A percentile compares a stretch with the other conserved stretches of the same genome.
These are phyloP conservation scores for Rhabdomys dilectus DNA, from an alignment of 2,113 vertebrate genomes.

Conservation along the genomic window DNA sequence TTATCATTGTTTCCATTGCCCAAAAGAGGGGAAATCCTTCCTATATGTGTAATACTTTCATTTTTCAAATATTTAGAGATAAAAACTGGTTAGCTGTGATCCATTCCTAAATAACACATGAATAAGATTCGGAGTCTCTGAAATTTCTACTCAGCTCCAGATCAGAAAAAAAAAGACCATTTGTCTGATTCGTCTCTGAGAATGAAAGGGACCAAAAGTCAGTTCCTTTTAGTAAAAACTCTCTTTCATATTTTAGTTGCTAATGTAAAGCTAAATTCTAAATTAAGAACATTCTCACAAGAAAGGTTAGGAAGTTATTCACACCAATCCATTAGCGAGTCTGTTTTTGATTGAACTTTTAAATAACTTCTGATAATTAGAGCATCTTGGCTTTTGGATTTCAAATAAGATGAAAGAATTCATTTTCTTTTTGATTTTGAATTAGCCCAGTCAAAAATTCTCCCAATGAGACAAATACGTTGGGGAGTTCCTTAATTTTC, in stretches of 20 bases:
- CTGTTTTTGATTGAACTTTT: slow-evolving; percentile 73
- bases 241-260: slow-evolving; percentile 85
- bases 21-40: neutral
- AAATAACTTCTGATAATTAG: slow-evolving; percentile 72
- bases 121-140: slow-evolving; percentile 70
- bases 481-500: slow-evolving; percentile 41
- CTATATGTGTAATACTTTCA: neutral
- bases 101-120: slow-evolving; percentile 74
- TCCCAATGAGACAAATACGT: slow-evolving; percentile 40
- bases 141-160: slow-evolving; percentile 74
- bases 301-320: slow-evolving; percentile 68
- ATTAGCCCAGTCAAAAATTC: slow-evolving; percentile 54
- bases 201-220: slow-evolving; percentile 80
- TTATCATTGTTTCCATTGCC: neutral
- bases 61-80: slow-evolving; percentile 61
- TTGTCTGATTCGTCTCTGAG: slow-evolving; percentile 77
- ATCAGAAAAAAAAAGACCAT: slow-evolving; percentile 76
- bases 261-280: slow-evolving; percentile 80
- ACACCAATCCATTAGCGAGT: slow-evolving; percentile 69
- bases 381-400: slow-evolving; percentile 70
- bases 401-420: slow-evolving; percentile 80
- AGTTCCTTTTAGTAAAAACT: slow-evolving; percentile 67
- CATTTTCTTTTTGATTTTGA: slow-evolving; percentile 75
- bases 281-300: slow-evolving; percentile 77
- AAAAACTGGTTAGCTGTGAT: slow-evolving; percentile 53